Conservation (phyloP, 2,888 invertebrate genomes). For the Pachydiplax longipennis region DNA sequence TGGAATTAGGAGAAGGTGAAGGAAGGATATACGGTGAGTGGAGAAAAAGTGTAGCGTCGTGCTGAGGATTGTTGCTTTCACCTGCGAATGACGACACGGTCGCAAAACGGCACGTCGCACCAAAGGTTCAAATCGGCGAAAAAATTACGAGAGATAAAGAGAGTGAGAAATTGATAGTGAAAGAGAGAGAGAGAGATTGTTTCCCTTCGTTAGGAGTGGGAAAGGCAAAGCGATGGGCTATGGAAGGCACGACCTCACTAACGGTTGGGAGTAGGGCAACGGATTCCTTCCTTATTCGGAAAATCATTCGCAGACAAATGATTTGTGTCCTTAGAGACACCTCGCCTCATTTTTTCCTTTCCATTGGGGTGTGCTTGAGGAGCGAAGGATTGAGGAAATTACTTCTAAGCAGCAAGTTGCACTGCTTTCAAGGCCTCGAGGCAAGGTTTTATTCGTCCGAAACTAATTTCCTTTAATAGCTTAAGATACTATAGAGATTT, state of each 20-base stretch:
- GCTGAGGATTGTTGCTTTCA: not conserved
- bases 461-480: not conserved
- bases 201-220: not conserved
- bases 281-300: not conserved
- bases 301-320: not conserved
- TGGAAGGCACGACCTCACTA: not conserved
- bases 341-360: not conserved
- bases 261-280: not conserved
- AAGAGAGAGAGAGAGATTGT: not conserved
- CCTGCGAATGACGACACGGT: not conserved
- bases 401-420: not conserved
- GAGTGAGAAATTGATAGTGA: not conserved
- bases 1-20: not conserved
- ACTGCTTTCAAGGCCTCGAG: no score
- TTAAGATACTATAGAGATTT: no score
- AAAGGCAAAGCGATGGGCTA: not conserved
- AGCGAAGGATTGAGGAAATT: not conserved
- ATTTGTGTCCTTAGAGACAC: not conserved
- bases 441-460: not conserved
- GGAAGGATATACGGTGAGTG: not conserved
- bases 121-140: not conserved
- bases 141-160: not conserved
- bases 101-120: not conserved
- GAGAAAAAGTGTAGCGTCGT: not conserved
- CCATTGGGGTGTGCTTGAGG: not conserved